These are phyloP conservation scores for Malurus cyaneus DNA, from an alignment of 2,113 vertebrate species.

Conservation along the genomic window DNA sequence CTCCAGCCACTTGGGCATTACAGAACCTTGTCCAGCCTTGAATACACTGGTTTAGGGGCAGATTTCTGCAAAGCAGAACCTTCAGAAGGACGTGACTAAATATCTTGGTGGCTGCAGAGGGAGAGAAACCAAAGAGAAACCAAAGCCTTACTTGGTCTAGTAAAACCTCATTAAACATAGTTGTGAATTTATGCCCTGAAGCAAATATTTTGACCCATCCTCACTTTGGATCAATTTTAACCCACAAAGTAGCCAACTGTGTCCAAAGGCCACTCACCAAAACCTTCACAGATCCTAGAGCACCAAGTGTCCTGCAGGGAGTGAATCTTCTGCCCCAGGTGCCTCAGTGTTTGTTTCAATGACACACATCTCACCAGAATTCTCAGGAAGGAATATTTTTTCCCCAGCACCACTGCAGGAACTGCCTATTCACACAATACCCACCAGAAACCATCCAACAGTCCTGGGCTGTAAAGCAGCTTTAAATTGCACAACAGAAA, in stretches of 20 bases:
- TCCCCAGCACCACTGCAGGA: not conserved
- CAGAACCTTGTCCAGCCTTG: not conserved
- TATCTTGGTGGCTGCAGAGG: not conserved
- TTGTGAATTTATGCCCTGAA: not conserved
- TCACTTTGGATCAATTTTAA: not conserved
- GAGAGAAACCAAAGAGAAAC: not conserved
- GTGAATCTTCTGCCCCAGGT: accelerated
- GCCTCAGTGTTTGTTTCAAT: not conserved
- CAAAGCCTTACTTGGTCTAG: not conserved
- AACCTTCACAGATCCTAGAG: not conserved
- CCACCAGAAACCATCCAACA: accelerated
- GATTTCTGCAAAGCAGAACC: not conserved
- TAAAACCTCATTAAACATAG: not conserved
- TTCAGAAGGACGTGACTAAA: not conserved
- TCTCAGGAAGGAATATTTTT: not conserved
- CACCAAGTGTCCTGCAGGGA: not conserved
- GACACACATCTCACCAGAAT: not conserved
- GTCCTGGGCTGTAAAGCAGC: not conserved
- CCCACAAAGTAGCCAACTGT: not conserved
- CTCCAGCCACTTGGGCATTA: not conserved
- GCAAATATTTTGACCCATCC: not conserved
- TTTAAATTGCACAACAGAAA: not conserved
- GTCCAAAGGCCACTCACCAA: not conserved
- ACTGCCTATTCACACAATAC: too few species aligned
- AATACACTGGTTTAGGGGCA: not conserved